Evolutionary conservation across 1,140 invertebrate genomes (phyloP), one percentile per base, ranked within the genome.

Genomic region (Trialeurodes vaporariorum): DNA sequence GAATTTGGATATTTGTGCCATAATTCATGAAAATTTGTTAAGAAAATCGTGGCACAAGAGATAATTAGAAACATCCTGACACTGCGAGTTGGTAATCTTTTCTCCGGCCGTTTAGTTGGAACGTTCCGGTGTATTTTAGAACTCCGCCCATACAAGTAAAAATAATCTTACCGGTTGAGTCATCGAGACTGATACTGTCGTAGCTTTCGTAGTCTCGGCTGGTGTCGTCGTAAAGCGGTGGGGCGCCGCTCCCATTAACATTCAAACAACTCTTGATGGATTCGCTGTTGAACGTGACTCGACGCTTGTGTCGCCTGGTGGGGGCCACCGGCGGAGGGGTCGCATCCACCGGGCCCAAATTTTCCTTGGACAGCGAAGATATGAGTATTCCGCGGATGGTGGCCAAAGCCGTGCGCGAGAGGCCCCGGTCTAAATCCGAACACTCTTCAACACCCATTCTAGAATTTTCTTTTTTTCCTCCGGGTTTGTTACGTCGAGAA

Each of bases 351-450:
- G 77, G 78, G 2, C 81, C 80, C 40, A 85, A 77, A 73, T 85
- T 85, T 75, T 85, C 83, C 61, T 79, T 78, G 24, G 83, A 82
- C 71, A 85, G 73, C 12, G 84, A 84, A 62, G 80, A 80, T 70
- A 85, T 80, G n/a, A 85, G 77, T 69, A 85, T 84, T 22, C 83
- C 83, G 58, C 83, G 75, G 65, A 85, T 78, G 67, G 81, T 79
- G 67, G 81, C 81, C 34, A 85, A 77, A 65, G 72, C 71, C n/a
- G 69, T 67, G 23, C 68, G 60, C 26, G 68, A 59, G 23, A 68
- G 27, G 13, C 67, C 69, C 9, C 67, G 40, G 22, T 66, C 63
- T 21, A 27, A 27, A 65, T 67, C 65, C 58, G 26, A 22, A n/a
- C n/a, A 26, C 12, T n/a, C 22, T n/a, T 24, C 40, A n/a, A 21